A percentile compares a stretch with the other conserved stretches of the same genome.
Conservation (phyloP, 2,888 invertebrate genomes). For the Limnephilus rhombicus region DNA sequence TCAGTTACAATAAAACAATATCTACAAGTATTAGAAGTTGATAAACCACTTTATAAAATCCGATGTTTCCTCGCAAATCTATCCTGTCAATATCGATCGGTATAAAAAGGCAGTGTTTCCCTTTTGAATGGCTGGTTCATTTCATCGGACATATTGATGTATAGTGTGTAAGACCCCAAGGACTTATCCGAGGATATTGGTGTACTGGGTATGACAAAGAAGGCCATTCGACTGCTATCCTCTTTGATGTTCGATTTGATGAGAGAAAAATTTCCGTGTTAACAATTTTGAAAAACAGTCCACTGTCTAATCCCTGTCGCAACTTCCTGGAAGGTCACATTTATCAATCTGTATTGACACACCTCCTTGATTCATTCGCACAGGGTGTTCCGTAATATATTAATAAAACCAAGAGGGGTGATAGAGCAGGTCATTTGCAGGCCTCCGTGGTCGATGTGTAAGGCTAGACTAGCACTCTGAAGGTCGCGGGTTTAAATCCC, state of each 20-base stretch:
- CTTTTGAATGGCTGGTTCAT: not conserved
- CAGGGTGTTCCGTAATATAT: no score
- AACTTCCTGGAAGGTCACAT: no score
- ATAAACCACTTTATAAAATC: not conserved
- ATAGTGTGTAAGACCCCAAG: not conserved
- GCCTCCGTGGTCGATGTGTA: no score
- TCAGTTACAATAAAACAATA: not conserved
- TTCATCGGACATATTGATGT: slow-evolving; percentile 7
- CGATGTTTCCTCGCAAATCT: not conserved
- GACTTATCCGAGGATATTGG: no score
- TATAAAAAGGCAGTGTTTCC: slow-evolving; percentile 11
- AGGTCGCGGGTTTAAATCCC: no score
- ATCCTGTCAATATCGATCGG: not conserved
- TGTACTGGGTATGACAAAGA: not conserved
- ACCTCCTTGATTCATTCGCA: no score
- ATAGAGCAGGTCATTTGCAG: no score
- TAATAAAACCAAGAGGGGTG: no score
- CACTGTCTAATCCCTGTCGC: no score
- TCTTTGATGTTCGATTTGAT: not conserved
- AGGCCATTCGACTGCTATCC: not conserved
- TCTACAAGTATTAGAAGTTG: not conserved
- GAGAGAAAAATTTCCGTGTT: not conserved
- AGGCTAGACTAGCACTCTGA: no score
- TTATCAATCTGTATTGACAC: no score
- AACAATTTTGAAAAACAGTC: not conserved